Evolutionary conservation across 2,888 invertebrate genomes (phyloP).

Genomic region (Augochlorella aurata): DNA sequence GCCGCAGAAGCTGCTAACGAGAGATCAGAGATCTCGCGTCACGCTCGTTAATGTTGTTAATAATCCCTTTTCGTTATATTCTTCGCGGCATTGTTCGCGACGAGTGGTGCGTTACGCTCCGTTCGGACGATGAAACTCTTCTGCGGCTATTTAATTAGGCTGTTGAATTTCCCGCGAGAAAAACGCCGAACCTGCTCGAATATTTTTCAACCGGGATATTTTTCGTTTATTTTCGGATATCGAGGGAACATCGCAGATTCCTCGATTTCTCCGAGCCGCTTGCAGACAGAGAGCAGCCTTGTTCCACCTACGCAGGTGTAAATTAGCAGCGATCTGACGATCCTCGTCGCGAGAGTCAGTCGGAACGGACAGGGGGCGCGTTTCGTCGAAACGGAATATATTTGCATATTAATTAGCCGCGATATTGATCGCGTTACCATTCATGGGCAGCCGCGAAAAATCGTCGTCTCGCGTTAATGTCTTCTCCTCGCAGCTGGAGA

Average conservation of each 20-base stretch:
- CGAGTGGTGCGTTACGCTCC: background rate
- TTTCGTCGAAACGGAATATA: constrained; percentile 16
- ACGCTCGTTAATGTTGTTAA: constrained; percentile 15
- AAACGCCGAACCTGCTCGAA: background rate
- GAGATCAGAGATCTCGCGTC: constrained; percentile 14
- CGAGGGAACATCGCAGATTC: too few species aligned
- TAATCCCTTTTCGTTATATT: constrained; percentile 12
- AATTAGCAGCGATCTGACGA: background rate
- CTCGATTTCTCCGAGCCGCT: too few species aligned
- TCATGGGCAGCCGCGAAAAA: background rate
- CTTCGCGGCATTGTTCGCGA: constrained; percentile 4
- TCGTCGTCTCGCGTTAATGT: background rate
- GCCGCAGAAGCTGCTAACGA: background rate
- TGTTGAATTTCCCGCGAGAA: background rate
- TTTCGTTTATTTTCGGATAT: too few species aligned
- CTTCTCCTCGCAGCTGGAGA: background rate
- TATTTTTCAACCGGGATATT: too few species aligned
- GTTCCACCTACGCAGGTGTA: background rate
- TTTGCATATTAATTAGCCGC: constrained; percentile 20
- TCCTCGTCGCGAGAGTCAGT: background rate
- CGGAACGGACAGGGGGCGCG: background rate
- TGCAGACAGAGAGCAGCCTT: too few species aligned
- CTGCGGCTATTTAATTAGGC: background rate
- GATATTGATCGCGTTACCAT: constrained; percentile 11
- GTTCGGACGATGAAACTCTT: background rate